Conservation (phyloP, 2,888 invertebrate species). For the Lasioglossum lativentre region DNA sequence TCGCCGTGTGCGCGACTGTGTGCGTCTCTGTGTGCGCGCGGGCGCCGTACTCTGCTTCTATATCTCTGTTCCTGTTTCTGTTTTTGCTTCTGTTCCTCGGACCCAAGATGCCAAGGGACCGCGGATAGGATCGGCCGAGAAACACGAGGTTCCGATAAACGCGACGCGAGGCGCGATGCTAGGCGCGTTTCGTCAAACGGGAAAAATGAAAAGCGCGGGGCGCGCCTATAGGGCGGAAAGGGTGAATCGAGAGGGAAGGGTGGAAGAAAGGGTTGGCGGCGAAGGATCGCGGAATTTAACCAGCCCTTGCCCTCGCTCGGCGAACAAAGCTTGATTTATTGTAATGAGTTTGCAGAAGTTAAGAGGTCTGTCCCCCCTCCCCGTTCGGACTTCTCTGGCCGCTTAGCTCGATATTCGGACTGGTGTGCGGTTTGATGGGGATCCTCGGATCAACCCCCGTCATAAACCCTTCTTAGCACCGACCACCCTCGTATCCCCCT, state of each 20-base stretch:
- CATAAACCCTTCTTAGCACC: conserved; percentile 84
- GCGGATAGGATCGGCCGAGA: too few species aligned
- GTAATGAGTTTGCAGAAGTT: conserved; percentile 85
- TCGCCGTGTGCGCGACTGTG: not conserved
- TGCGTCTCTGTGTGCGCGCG: not conserved
- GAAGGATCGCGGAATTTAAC: conserved; percentile 81
- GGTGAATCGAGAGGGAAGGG: conserved; percentile 4
- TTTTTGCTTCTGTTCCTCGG: not conserved
- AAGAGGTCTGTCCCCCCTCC: conserved; percentile 79
- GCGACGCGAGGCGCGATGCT: too few species aligned
- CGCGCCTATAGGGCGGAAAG: not conserved
- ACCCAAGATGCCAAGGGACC: not conserved
- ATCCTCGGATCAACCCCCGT: conserved; percentile 84
- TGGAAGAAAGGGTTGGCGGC: conserved; percentile 77
- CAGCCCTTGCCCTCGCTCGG: conserved; percentile 79
- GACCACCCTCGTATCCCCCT: conserved; percentile 74
- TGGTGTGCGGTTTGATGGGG: conserved; percentile 83
- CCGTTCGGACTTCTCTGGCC: conserved; percentile 51
- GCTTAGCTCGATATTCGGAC: conserved; percentile 81
- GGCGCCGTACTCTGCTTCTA: not conserved
- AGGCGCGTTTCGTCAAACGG: not conserved
- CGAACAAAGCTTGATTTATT: conserved; percentile 85
- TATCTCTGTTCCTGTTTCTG: not conserved
- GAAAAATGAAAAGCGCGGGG: not conserved
- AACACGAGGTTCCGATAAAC: too few species aligned